Base-by-base conservation (phyloP, 2,888 invertebrate species). In the Iselma pallidipennis region DNA sequence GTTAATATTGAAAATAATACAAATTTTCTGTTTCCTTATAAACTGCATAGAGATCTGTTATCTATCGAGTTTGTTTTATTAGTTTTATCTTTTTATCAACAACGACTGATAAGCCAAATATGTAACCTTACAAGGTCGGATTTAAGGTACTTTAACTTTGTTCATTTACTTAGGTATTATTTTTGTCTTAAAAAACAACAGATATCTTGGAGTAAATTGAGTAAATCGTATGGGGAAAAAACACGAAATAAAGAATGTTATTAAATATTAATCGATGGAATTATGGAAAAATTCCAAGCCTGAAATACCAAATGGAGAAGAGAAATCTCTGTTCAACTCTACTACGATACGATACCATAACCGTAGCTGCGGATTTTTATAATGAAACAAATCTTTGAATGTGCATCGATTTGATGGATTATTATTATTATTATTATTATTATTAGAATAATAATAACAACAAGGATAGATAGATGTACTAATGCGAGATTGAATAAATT, bases 101-200 rank as follows among this genome's bases (percentile, higher is more conserved):
- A 37, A 37, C 16, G 33, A 51, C 51, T 33, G 63, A 63, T 63
- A 63, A 63, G 16, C 14, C 7, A 52, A 55, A 9, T 52, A 62
- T 63, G 59, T 52, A 59, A 63, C 63, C 61, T 55, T 49, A 42
- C 63, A 63, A 63, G 63, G 63, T 59, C 59, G 63, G 12, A 29
- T 49, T 9, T 16, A n/a, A n/a, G 48, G n/a, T 9, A 48, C 16
- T 14, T 49, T 49, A 49, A 12, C 49, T 49, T 12, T 49, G 49
- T 28, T 29, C 19, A 9, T 7, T 25, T 37, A 31, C n/a, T 9
- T 7, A 16, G 51, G 14, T 31, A 31, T 23, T 3, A 55, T 26
- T 49, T 57, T 51, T 57, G 51, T 50, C 57, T 42, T 26, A n/a
- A 16, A n/a, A 48, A 48, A 48, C 7, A 48, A 16, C 14, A 10